Conservation (phyloP, 1,140 invertebrate species). For the Limonius californicus region DNA sequence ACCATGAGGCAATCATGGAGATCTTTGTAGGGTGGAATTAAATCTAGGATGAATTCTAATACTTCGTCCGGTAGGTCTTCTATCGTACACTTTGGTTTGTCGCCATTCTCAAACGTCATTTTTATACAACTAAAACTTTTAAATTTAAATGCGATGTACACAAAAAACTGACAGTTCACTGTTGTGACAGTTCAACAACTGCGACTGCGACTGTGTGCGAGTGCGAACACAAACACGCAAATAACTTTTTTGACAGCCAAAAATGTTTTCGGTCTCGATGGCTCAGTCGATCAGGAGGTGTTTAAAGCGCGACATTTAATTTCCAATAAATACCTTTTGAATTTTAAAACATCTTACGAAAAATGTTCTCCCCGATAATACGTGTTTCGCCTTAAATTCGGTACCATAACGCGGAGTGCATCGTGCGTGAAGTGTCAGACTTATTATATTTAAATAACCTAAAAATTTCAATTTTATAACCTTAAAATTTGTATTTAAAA, state of each 20-base stretch:
- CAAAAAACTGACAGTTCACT: neutral
- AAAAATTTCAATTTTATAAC: conserved; percentile 20
- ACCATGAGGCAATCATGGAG: conserved; percentile 80
- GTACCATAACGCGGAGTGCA: too few species aligned
- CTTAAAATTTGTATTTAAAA: conserved; percentile 24
- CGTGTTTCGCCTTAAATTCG: too few species aligned
- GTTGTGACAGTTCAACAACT: neutral
- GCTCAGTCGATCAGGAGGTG: neutral
- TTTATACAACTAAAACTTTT: conserved; percentile 19
- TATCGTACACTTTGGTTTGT: conserved; percentile 45
- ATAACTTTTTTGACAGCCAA: too few species aligned
- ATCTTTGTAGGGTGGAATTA: conserved; percentile 87
- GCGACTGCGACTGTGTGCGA: neutral
- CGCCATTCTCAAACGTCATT: conserved; percentile 19
- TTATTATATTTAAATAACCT: too few species aligned
- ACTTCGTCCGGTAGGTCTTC: conserved; percentile 86
- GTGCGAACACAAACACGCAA: too few species aligned
- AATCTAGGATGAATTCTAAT: conserved; percentile 84
- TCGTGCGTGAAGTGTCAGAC: too few species aligned
- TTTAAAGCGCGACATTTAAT: conserved; percentile 3
- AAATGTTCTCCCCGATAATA: neutral
- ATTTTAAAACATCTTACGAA: neutral
- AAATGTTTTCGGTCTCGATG: neutral
- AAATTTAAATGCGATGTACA: neutral
- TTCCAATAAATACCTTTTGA: neutral